A percentile compares a stretch with the other conserved stretches of the same genome.
Conservation (phyloP, 2,113 vertebrate genomes). For the Oryctolagus cuniculus region mOryCun1.1 NC_091433.1:33195001-33195500, state of each 20-base stretch:
- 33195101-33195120: conserved; percentile 33
- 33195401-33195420: neutral
- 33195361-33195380: too few species aligned
- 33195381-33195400: neutral
- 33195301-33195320: neutral
- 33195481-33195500: neutral
- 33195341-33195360: neutral
- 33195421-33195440: neutral
- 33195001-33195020: neutral
- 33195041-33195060: neutral
- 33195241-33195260: neutral
- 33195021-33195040: conserved; percentile 10
- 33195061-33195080: neutral
- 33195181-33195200: neutral
- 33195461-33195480: conserved; percentile 13
- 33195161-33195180: neutral
- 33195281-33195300: neutral
- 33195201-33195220: neutral
- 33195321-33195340: neutral
- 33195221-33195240: neutral
- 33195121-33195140: conserved; percentile 5
- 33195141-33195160: neutral
- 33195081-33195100: neutral
- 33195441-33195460: neutral
- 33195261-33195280: neutral